Evolutionary conservation across 2,888 invertebrate genomes (phyloP).

Genomic region (Poecilobothrus nobilitatus): DNA sequence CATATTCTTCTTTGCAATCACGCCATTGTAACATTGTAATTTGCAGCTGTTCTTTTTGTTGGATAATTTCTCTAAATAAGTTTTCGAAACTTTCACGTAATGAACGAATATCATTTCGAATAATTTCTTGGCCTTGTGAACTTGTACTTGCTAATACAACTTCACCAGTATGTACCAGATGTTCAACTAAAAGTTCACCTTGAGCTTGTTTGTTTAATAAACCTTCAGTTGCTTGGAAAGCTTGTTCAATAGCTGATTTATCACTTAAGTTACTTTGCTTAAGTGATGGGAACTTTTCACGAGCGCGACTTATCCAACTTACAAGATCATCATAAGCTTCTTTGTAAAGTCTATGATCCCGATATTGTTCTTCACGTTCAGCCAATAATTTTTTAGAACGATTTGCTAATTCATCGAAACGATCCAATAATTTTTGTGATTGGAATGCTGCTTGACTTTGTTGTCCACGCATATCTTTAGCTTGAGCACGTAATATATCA

Average conservation of each 20-base stretch:
- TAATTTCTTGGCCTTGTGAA: conserved; percentile 65
- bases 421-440: conserved; percentile 75
- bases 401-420: conserved; percentile 70
- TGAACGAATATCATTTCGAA: conserved; percentile 77
- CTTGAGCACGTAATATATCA: conserved; percentile 73
- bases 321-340: conserved; percentile 85
- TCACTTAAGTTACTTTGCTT: conserved; percentile 78
- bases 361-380: conserved; percentile 77
- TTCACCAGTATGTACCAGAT: conserved; percentile 78
- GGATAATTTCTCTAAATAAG: conserved; percentile 75
- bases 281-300: conserved; percentile 80
- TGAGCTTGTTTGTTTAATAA: conserved; percentile 82
- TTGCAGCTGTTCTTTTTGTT: conserved; percentile 77
- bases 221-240: conserved; percentile 77
- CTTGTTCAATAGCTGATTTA: conserved; percentile 79
- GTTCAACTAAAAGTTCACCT: conserved; percentile 78
- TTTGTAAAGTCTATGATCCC: conserved; percentile 81
- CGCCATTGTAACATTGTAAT: conserved; percentile 75
- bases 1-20: conserved; percentile 87
- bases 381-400: conserved; percentile 66
- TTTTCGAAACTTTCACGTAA: conserved; percentile 75
- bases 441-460: conserved; percentile 74
- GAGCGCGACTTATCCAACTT: conserved; percentile 77
- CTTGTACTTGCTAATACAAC: conserved; percentile 79
- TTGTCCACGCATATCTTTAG: conserved; percentile 79